Percentiles rank a stretch among this genome's conserved stretches.
These are phyloP conservation scores for Acipenser ruthenus DNA, from an alignment of 2,797 vertebrate genomes.

Conservation along the genomic window DNA sequence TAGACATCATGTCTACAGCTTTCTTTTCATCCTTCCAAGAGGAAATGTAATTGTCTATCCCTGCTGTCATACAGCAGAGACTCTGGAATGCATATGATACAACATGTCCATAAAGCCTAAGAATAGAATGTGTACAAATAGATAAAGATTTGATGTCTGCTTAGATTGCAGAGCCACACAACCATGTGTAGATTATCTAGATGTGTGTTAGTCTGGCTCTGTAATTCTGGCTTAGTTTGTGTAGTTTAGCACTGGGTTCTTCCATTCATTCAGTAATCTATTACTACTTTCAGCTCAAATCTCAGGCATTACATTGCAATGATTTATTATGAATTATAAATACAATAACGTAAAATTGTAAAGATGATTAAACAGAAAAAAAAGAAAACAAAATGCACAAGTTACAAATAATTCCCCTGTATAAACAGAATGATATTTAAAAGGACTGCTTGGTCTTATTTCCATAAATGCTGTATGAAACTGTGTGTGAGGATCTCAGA, in stretches of 20 bases:
- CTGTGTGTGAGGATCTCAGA: conserved; percentile 65
- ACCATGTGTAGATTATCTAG: no score
- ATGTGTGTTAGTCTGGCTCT: background rate
- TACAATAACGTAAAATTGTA: conserved; percentile 28
- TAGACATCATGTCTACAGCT: no score
- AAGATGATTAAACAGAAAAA: conserved; percentile 21
- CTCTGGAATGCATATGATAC: no score
- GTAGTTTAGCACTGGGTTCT: background rate
- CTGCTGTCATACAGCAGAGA: no score
- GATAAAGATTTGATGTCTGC: no score
- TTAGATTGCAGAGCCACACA: no score
- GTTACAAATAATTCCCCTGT: conserved; percentile 57
- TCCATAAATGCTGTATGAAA: conserved; percentile 59
- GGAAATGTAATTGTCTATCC: no score
- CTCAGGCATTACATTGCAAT: conserved; percentile 82
- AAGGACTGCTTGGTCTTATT: conserved; percentile 61
- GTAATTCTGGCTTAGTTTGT: background rate
- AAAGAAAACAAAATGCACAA: conserved; percentile 55
- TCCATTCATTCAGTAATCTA: background rate
- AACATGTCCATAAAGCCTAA: no score
- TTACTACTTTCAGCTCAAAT: conserved; percentile 65
- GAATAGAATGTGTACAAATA: no score
- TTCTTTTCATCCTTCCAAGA: no score
- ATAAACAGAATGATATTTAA: conserved; percentile 61
- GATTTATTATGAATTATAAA: conserved; percentile 48